These are phyloP conservation scores for Cyclophora punctaria DNA, from an alignment of 2,888 invertebrate species.

Conservation along the genomic window DNA sequence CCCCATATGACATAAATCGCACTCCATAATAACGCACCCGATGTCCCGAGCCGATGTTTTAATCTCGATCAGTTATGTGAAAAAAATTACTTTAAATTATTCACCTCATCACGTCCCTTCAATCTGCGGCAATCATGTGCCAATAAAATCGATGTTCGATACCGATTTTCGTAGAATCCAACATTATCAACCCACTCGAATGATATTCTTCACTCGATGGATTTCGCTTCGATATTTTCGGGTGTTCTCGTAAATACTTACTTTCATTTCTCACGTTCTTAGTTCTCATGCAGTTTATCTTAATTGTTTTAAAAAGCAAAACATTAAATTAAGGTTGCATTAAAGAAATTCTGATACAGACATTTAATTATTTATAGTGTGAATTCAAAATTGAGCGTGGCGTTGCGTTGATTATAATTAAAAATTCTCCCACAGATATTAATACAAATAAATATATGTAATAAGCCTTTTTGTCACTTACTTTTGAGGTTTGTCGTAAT, in stretches of 20 bases:
- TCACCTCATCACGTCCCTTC: conserved; percentile 27
- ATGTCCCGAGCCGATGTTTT: conserved; percentile 32
- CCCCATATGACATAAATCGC: conserved; percentile 14
- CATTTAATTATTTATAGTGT: too few species aligned
- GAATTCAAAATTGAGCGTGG: too few species aligned
- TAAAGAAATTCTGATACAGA: not conserved
- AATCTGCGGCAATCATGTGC: conserved; percentile 35
- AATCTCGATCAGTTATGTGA: conserved; percentile 45
- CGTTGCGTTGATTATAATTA: too few species aligned
- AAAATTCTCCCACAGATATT: not conserved
- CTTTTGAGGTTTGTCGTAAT: too few species aligned
- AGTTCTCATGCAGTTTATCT: not conserved
- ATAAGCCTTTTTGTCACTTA: too few species aligned
- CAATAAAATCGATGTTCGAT: conserved; percentile 44
- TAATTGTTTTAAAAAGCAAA: not conserved
- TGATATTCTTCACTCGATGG: conserved; percentile 12
- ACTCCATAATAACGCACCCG: conserved; percentile 20
- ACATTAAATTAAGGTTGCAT: not conserved
- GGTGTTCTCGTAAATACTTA: not conserved
- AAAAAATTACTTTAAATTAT: conserved; percentile 46
- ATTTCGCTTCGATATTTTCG: too few species aligned
- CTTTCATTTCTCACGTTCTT: not conserved
- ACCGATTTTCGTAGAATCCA: conserved; percentile 40
- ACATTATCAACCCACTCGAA: conserved; percentile 21
- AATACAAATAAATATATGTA: not conserved